Base-by-base conservation (phyloP, 2,888 invertebrate species). In the Heliconius hortense region DNA sequence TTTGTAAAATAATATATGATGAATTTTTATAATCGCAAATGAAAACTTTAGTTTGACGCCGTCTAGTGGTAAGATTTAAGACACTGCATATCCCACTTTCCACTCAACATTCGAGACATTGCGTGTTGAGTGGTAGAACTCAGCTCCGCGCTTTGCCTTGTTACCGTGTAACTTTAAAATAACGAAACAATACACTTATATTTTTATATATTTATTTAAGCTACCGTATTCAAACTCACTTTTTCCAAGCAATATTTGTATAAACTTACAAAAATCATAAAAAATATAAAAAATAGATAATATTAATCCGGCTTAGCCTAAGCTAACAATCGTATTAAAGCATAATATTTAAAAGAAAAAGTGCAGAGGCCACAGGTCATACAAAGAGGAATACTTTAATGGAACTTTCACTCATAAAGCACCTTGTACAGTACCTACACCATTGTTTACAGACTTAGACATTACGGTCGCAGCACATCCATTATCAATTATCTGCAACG, bases 391-490 rank as follows among this genome's bases (percentile, higher is more conserved):
- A 78, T 68, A 72, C 72, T 78, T 76, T 74, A 78, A 76, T 78
- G 66, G 74, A 67, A 74, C 78, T 64, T 72, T 62, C 71, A 66
- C 60, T 74, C 74, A 76, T 72, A 76, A 67, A 74, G 64, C 72
- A 76, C 70, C 66, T 66, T 31, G 66, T 59, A 78, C 69, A 74
- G 76, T 76, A 68, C 48, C 48, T 48, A 48, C 70, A 76, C 76
- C 63, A 80, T 77, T 77, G 71, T 78, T 35, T 77, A 77, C 76
- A 77, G 79, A 60, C 63, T 59, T 77, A 73, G 79, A 72, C 48
- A 43, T 77, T 77, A 80, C 78, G 77, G 79, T 78, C 79, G 76
- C 62, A 70, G 75, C 74, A 59, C 76, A 76, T 72, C 73, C 76
- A 77, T 77, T 79, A 78, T 73, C 76, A 76, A 76, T 77, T 79